Base-by-base conservation (phyloP, 2,888 invertebrate genomes). In the Prenolepis imparis region DNA sequence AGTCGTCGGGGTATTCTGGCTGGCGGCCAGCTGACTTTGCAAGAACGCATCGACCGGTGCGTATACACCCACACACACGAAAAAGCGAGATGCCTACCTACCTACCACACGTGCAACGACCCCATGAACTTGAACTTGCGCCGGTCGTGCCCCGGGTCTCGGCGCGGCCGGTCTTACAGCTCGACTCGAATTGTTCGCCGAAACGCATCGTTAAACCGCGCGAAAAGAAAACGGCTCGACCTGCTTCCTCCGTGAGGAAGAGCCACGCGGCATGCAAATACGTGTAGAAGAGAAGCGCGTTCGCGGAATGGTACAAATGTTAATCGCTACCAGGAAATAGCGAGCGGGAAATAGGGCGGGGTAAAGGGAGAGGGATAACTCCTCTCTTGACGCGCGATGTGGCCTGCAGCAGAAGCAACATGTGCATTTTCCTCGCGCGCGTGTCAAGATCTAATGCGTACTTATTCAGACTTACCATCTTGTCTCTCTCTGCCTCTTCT, bases 121-220 rank as follows among this genome's bases (percentile, higher is more conserved):
- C 87, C 85, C 74, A 73, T 90, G 90, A 90, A 89, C 90, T 90
- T 89, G 89, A 90, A 89, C 89, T 87, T 87, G 89, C 52, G 52
- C 59, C 67, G 64, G 36, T 52, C 55, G 82, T 59, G 63, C 41
- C 44, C 59, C 52, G 44, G 15, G 77, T 55, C 64, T 39, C 75
- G 66, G 18, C 57, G 57, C 18, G 67, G 59, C 12, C 6, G n/a
- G n/a, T n/a, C 28, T 28, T 28, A 28, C n/a, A n/a, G 52, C 21
- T 8, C 39, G 36, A 55, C 44, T 32, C 59, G 59, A 59, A 70
- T 78, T 59, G 70, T 84, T 84, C 86, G 72, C 24, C 82, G 84
- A 86, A 85, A 78, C 61, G 28, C 28, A 64, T 70, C 70, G 82
- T 81, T 66, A 75, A 64, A 55, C 68, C 32, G 28, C 52, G 55